Conservation (phyloP, 2,113 vertebrate species). For the Ploceus nigricollis region DNA sequence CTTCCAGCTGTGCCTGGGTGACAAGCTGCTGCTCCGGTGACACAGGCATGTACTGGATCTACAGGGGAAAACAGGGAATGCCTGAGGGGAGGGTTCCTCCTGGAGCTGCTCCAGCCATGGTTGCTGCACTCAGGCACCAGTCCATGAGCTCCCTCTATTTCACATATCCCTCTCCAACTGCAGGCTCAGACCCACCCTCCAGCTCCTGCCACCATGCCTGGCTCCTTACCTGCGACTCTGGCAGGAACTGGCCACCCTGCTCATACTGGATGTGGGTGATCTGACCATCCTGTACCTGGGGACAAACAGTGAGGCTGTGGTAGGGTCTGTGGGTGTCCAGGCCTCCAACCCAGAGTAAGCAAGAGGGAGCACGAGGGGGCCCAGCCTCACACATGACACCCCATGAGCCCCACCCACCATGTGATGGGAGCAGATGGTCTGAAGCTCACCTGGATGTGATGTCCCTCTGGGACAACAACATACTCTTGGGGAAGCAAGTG, state of each 20-base stretch:
- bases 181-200: not conserved
- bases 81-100: not conserved
- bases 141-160: not conserved
- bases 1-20: constrained; percentile 87
- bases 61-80: not conserved
- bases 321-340: fast-evolving
- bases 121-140: not conserved
- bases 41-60: constrained; percentile 94
- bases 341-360: not conserved
- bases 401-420: fast-evolving
- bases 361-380: not conserved
- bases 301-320: fast-evolving
- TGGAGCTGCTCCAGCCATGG: not conserved
- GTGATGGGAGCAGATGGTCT: not conserved
- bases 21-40: constrained; percentile 86
- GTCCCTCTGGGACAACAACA: constrained; percentile 90
- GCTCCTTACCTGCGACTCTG: constrained; percentile 84
- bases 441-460: constrained; percentile 89
- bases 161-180: not conserved
- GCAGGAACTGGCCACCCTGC: constrained; percentile 83
- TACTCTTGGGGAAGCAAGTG: constrained; percentile 96
- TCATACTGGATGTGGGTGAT: constrained; percentile 95
- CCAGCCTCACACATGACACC: fast-evolving
- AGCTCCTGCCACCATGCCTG: not conserved
- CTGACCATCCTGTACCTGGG: constrained; percentile 90